Percentiles rank a stretch among this genome's conserved stretches.
Evolutionary conservation across 2,888 invertebrate species (phyloP).

Genomic region (Dinocampus coccinellae): DNA sequence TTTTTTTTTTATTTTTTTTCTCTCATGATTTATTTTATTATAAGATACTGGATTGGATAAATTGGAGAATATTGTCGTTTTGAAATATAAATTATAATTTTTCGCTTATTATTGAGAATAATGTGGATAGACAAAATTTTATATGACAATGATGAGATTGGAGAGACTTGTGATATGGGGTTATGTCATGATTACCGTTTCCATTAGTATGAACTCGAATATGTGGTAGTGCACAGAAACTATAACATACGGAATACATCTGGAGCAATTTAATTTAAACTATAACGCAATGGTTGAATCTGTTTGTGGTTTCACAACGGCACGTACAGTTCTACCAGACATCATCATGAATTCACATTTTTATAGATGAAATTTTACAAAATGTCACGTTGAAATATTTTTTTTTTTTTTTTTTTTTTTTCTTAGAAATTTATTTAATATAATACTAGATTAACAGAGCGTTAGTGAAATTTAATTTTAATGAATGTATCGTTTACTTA

Average conservation of each 20-base stretch:
- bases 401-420: background rate
- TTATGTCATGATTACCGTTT: constrained; percentile 8
- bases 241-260: constrained; percentile 1
- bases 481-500: background rate
- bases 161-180: background rate
- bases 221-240: background rate
- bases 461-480: constrained; percentile 5
- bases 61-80: too few relatives aligned
- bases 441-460: too few relatives aligned
- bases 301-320: constrained; percentile 28
- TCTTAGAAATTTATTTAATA: too few relatives aligned
- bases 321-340: background rate
- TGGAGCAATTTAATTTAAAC: constrained; percentile 11
- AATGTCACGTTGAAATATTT: background rate
- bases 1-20: too few relatives aligned
- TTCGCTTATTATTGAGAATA: background rate
- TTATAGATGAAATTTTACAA: constrained; percentile 1
- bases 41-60: too few relatives aligned
- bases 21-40: too few relatives aligned
- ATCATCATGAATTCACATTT: background rate
- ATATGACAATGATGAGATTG: background rate
- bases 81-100: background rate
- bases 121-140: background rate
- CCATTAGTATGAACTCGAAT: background rate
- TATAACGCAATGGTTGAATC: constrained; percentile 10